Percentiles rank a stretch among this genome's conserved stretches.
Evolutionary conservation across 2,888 invertebrate species (phyloP).

Genomic region (Polyploca ridens): DNA sequence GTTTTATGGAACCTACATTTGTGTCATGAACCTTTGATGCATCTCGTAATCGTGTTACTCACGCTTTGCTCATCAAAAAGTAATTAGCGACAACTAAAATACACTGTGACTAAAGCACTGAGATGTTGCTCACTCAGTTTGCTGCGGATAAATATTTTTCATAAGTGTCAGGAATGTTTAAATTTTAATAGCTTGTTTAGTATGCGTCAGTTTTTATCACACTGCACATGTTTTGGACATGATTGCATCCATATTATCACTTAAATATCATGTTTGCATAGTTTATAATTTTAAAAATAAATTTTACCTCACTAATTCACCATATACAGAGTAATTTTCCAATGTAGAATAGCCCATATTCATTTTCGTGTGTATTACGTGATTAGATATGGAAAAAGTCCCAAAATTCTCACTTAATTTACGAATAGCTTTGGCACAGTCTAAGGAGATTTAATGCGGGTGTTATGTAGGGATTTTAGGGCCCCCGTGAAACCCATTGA

Average conservation of each 20-base stretch:
- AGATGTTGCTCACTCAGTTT: conserved; percentile 23
- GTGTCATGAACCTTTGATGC: conserved; percentile 53
- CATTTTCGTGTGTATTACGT: too few relatives aligned
- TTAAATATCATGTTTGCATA: neutral
- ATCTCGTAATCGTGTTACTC: conserved; percentile 58
- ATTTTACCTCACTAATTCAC: neutral
- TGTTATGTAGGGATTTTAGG: conserved; percentile 52
- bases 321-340: too few relatives aligned
- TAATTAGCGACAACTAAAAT: conserved; percentile 67
- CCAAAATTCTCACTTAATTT: conserved; percentile 38
- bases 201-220: neutral
- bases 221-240: neutral
- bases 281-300: conserved; percentile 1
- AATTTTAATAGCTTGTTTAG: neutral
- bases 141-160: conserved; percentile 6
- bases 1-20: conserved; percentile 24
- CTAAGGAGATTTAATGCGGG: conserved; percentile 37
- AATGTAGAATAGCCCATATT: neutral
- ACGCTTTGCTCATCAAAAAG: conserved; percentile 72
- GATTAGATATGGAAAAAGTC: conserved; percentile 17
- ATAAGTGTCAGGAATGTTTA: neutral
- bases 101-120: conserved; percentile 50
- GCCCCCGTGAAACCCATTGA: conserved; percentile 45
- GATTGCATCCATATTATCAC: neutral
- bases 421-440: conserved; percentile 47